A percentile compares a stretch with the other conserved stretches of the same genome.
Evolutionary conservation across 2,113 vertebrate species (phyloP).

Genomic region (Lepisosteus osseus): DNA sequence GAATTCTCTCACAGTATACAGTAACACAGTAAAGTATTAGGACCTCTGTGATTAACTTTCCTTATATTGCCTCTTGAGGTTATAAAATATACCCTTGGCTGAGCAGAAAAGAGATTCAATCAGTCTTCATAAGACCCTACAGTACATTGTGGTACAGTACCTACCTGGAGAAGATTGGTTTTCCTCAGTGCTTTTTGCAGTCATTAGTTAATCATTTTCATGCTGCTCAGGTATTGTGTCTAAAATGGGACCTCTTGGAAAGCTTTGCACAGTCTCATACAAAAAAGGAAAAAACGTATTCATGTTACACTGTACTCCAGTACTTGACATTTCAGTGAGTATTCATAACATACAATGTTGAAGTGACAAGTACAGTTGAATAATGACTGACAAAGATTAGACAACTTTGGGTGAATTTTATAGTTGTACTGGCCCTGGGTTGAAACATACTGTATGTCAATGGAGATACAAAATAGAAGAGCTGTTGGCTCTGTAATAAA

Average conservation of each 20-base stretch:
- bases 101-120: slow-evolving; percentile 12
- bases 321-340: too few relatives aligned
- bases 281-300: neutral
- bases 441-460: too few relatives aligned
- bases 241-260: neutral
- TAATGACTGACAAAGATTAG: neutral
- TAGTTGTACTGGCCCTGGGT: neutral
- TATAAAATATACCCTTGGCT: slow-evolving; percentile 30
- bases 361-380: neutral
- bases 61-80: slow-evolving; percentile 15
- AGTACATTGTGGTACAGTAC: neutral
- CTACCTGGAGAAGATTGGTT: neutral
- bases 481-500: too few relatives aligned
- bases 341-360: neutral
- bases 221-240: neutral
- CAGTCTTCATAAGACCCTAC: neutral
- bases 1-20: slow-evolving; percentile 14
- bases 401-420: neutral
- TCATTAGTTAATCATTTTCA: neutral
- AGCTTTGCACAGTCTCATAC: neutral
- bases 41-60: too few relatives aligned
- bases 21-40: neutral
- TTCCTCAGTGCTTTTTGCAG: neutral
- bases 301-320: too few relatives aligned
- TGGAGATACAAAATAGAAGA: too few relatives aligned